A percentile compares a stretch with the other conserved stretches of the same genome.
phyloP scores from a whole-genome alignment of 2,113 vertebrate species.

The Aldabrachelys gigantea region DNA sequence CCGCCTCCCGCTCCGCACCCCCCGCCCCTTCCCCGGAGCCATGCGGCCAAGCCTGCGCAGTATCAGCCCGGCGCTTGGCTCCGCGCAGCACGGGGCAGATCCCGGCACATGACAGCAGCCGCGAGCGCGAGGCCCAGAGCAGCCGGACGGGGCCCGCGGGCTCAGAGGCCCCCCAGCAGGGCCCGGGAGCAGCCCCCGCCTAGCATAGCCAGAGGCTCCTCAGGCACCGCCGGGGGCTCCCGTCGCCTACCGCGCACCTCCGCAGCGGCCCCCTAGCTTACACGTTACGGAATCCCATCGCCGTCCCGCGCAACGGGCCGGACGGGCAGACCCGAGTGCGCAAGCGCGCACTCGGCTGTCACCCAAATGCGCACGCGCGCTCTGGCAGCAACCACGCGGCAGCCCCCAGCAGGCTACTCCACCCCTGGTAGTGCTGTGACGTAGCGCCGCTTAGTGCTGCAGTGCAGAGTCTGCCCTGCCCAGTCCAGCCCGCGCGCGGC shows the following conservation, averaged over 20 bases:
- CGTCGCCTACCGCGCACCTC: rapidly evolving
- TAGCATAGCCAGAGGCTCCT: not conserved
- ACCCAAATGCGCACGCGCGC: not conserved
- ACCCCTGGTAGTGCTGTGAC: too few species aligned
- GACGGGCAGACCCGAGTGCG: not conserved
- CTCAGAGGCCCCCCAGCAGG: not conserved
- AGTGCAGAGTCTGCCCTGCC: too few species aligned
- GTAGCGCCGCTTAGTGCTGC: too few species aligned
- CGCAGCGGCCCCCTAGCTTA: not conserved
- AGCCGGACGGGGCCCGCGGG: not conserved
- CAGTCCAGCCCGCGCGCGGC: too few species aligned
- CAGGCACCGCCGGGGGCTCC: too few species aligned
- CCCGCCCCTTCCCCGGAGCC: too few species aligned
- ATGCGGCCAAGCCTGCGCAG: too few species aligned
- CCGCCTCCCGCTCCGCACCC: too few species aligned
- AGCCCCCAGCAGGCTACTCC: too few species aligned
- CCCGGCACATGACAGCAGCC: not conserved
- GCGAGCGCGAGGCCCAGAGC: not conserved
- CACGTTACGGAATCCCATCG: conserved; percentile 15
- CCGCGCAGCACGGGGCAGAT: not conserved
- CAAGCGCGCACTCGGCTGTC: not conserved
- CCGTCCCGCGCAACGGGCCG: rapidly evolving
- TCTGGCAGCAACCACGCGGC: too few species aligned
- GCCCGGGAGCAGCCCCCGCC: not conserved
- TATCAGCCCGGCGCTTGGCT: not conserved